Evolutionary conservation across 2,888 invertebrate species (phyloP).

Genomic region (Zonitis immaculata): DNA sequence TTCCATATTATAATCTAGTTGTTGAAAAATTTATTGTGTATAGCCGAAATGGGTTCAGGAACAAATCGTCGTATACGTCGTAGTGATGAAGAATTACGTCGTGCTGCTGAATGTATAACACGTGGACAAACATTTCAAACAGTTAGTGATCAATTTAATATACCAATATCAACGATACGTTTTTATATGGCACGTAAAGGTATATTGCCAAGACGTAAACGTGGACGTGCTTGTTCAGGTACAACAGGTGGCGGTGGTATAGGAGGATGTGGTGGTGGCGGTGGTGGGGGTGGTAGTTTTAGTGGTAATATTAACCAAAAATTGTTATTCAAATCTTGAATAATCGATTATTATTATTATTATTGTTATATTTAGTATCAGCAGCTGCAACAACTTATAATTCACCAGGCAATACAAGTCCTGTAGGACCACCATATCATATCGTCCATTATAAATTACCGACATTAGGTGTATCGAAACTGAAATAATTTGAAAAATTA

Average conservation of each 20-base stretch:
- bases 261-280: conserved; percentile 29
- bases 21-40: neutral
- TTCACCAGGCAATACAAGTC: conserved; percentile 54
- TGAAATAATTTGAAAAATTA: conserved; percentile 40
- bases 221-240: conserved; percentile 61
- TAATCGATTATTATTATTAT: too few species aligned
- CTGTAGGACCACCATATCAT: conserved; percentile 68
- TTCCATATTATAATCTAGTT: neutral
- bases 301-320: neutral
- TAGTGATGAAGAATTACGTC: conserved; percentile 70
- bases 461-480: conserved; percentile 54
- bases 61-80: conserved; percentile 59
- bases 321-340: too few species aligned
- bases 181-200: conserved; percentile 87
- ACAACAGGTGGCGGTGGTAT: conserved; percentile 45
- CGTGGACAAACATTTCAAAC: conserved; percentile 83
- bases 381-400: conserved; percentile 40
- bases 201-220: conserved; percentile 71
- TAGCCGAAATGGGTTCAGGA: conserved; percentile 38
- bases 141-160: conserved; percentile 80
- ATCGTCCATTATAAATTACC: conserved; percentile 74
- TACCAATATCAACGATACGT: conserved; percentile 81
- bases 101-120: conserved; percentile 82
- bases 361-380: too few species aligned
- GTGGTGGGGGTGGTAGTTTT: neutral